These are phyloP conservation scores for Sebastes kiyomatsui DNA, from an alignment of 2,797 vertebrate species.

Conservation along the genomic window DNA sequence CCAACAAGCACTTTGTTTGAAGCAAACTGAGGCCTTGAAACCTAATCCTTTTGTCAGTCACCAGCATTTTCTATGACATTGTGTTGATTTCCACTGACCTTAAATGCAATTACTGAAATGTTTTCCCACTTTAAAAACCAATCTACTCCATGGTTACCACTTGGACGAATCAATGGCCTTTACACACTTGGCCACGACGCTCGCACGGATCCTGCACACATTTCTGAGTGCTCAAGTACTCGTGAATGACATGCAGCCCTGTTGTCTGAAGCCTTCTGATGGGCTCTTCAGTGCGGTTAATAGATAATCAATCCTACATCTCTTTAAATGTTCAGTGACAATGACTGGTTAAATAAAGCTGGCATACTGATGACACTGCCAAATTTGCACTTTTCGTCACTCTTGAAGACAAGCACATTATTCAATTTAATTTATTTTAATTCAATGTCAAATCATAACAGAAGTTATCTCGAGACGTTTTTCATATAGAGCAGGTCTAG, in stretches of 20 bases:
- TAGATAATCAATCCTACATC: slow-evolving; percentile 53
- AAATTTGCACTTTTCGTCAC: background rate
- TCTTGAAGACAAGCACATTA: background rate
- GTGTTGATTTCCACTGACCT: slow-evolving; percentile 17
- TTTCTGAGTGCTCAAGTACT: slow-evolving; percentile 43
- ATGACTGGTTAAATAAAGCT: slow-evolving; percentile 18
- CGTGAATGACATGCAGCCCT: slow-evolving; percentile 35
- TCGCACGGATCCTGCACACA: slow-evolving; percentile 19
- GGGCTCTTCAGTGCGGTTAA: slow-evolving; percentile 24
- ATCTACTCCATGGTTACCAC: background rate
- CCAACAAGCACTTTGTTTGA: background rate
- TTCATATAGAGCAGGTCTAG: no score
- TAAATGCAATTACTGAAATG: slow-evolving; percentile 12
- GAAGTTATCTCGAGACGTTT: no score
- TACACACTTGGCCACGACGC: background rate
- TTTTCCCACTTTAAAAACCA: slow-evolving; percentile 24
- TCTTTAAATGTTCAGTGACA: slow-evolving; percentile 36
- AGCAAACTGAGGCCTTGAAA: background rate
- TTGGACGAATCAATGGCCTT: slow-evolving; percentile 24
- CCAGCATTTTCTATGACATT: background rate
- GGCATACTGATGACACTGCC: background rate
- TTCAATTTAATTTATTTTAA: background rate
- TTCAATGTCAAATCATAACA: no score
- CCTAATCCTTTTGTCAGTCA: background rate
- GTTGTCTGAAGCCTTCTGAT: slow-evolving; percentile 24